phyloP scores from a whole-genome alignment of 2,797 vertebrate species.

The Acrossocheilus fasciatus region DNA sequence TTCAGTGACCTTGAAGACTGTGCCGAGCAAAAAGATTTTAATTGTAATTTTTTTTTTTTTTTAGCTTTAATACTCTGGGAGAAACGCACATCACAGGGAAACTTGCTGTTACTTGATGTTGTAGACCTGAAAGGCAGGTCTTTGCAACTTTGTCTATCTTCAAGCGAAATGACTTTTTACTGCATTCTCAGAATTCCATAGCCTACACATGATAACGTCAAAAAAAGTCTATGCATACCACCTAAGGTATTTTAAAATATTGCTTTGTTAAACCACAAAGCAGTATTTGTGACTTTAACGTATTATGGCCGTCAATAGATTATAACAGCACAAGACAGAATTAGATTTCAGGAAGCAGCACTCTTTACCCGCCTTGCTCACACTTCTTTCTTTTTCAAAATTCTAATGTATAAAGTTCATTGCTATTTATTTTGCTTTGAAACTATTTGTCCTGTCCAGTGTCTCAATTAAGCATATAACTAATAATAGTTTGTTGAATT shows the following conservation, averaged over 20 bases:
- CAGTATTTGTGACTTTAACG: not conserved
- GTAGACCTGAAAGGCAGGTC: conserved; percentile 17
- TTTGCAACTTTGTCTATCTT: not conserved
- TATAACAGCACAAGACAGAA: not conserved
- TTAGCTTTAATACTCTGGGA: not conserved
- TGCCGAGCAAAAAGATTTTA: not conserved
- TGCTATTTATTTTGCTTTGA: not conserved
- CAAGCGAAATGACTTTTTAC: not conserved
- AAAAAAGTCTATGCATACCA: too few species aligned
- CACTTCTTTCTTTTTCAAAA: not conserved
- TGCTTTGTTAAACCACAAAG: conserved; percentile 2
- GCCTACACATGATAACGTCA: not conserved
- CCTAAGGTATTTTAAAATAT: not conserved
- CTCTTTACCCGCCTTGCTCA: not conserved
- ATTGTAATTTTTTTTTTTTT: not conserved
- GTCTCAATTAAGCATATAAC: not conserved
- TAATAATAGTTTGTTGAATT: not conserved
- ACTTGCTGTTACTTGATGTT: conserved; percentile 5
- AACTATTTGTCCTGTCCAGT: not conserved
- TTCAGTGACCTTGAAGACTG: not conserved
- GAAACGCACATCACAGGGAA: not conserved
- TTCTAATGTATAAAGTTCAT: not conserved
- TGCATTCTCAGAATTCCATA: not conserved
- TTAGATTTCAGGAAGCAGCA: conserved; percentile 8
- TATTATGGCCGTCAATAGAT: not conserved